Percentiles rank a stretch among this genome's conserved stretches.
These are phyloP conservation scores for Psammodynastes pulverulentus DNA, from an alignment of 2,113 vertebrate genomes.

Conservation along the genomic window DNA sequence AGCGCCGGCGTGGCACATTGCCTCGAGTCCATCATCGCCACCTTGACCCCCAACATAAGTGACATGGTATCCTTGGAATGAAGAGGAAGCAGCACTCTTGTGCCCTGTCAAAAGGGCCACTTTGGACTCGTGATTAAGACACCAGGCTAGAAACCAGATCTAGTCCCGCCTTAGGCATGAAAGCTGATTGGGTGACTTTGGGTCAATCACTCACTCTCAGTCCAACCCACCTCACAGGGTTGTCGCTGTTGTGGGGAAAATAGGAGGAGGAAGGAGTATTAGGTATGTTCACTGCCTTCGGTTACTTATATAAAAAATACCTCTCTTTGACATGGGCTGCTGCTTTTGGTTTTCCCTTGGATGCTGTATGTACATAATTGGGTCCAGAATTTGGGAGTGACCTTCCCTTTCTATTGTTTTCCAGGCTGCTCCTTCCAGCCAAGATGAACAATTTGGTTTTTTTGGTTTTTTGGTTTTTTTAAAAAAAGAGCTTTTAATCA, in stretches of 20 bases:
- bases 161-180: background rate
- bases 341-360: background rate
- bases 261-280: background rate
- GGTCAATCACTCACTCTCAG: background rate
- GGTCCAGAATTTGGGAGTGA: background rate
- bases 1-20: slow-evolving; percentile 59
- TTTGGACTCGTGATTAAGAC: background rate
- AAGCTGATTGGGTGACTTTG: background rate
- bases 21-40: slow-evolving; percentile 64
- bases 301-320: background rate
- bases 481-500: background rate
- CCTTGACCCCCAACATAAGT: slow-evolving; percentile 49
- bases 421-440: background rate
- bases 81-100: background rate
- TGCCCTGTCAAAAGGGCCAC: background rate
- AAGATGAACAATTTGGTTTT: background rate
- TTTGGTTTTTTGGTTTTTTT: no score
- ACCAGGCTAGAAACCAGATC: background rate
- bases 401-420: background rate
- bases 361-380: background rate
- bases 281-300: background rate
- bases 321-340: background rate
- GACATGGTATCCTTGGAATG: background rate
- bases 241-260: background rate
- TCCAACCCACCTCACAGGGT: background rate